Evolutionary conservation across 2,797 vertebrate genomes (phyloP).

Genomic region (Acanthurus leucopareius): DNA sequence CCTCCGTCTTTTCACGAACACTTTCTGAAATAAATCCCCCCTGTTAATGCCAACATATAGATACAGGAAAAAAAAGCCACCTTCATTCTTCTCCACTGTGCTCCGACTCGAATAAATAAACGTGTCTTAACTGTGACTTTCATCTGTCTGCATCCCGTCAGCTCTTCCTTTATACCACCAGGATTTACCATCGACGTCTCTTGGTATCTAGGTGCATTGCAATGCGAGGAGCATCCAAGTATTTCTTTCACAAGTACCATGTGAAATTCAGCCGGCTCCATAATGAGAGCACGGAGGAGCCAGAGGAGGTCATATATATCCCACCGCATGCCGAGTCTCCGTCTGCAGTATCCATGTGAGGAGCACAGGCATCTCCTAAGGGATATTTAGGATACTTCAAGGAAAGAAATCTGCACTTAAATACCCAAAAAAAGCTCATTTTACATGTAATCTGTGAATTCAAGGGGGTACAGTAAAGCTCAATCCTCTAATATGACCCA

Average conservation of each 20-base stretch:
- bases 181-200: slow-evolving; percentile 54
- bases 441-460: no score
- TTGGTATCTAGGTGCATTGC: slow-evolving; percentile 59
- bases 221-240: slow-evolving; percentile 27
- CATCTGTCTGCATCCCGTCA: slow-evolving; percentile 17
- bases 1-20: neutral
- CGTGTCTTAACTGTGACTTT: slow-evolving; percentile 16
- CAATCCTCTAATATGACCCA: neutral
- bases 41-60: neutral
- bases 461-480: neutral
- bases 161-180: slow-evolving; percentile 29
- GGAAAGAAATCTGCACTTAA: neutral
- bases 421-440: no score
- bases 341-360: slow-evolving; percentile 54
- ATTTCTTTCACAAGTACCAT: slow-evolving; percentile 27
- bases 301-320: slow-evolving; percentile 47
- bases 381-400: slow-evolving; percentile 4
- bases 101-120: slow-evolving; percentile 17
- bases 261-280: slow-evolving; percentile 21
- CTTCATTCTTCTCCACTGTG: slow-evolving; percentile 21
- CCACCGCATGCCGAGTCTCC: slow-evolving; percentile 40
- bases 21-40: slow-evolving; percentile 18
- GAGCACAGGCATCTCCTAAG: slow-evolving; percentile 14
- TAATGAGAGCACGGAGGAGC: slow-evolving; percentile 22
- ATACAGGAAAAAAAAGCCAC: neutral